Percentiles rank a stretch among this genome's conserved stretches.
These are phyloP conservation scores for Lagopus muta DNA, from an alignment of 2,113 vertebrate species.

Conservation along the genomic window DNA sequence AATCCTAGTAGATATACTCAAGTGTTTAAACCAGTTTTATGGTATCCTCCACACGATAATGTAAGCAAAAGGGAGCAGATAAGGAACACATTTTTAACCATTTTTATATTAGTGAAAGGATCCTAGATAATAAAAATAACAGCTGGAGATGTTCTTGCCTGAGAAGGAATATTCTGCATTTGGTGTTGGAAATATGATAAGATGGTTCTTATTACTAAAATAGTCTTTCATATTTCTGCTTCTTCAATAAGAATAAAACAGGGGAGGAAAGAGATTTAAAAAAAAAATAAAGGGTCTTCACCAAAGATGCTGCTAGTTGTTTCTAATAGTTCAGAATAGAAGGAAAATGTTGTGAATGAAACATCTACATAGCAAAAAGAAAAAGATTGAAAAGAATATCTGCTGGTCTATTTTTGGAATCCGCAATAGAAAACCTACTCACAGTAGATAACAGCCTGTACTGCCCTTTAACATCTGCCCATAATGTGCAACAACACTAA, in stretches of 20 bases:
- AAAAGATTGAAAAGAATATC: neutral
- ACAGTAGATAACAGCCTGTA: neutral
- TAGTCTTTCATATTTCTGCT: neutral
- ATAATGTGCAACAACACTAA: conserved; percentile 34
- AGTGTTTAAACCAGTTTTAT: conserved; percentile 57
- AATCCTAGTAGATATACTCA: conserved; percentile 38
- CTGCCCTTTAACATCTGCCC: conserved; percentile 43
- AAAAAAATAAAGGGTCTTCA: neutral
- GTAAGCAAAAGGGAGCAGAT: conserved; percentile 11
- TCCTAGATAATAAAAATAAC: neutral
- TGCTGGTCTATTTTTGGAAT: neutral
- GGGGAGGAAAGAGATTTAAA: fast-evolving
- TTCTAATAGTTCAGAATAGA: neutral
- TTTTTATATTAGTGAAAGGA: neutral
- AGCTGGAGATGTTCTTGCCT: neutral
- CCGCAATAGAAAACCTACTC: neutral
- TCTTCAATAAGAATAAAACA: neutral
- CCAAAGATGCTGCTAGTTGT: neutral
- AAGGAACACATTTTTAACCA: conserved; percentile 26
- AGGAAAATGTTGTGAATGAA: neutral
- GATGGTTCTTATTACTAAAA: neutral
- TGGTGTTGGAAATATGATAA: neutral
- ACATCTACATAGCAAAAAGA: neutral
- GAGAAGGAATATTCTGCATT: conserved; percentile 13
- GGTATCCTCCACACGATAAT: neutral